Evolutionary conservation across 2,888 invertebrate species (phyloP), one percentile per base, ranked within the genome.

Genomic region (Cosmia pyralina): DNA sequence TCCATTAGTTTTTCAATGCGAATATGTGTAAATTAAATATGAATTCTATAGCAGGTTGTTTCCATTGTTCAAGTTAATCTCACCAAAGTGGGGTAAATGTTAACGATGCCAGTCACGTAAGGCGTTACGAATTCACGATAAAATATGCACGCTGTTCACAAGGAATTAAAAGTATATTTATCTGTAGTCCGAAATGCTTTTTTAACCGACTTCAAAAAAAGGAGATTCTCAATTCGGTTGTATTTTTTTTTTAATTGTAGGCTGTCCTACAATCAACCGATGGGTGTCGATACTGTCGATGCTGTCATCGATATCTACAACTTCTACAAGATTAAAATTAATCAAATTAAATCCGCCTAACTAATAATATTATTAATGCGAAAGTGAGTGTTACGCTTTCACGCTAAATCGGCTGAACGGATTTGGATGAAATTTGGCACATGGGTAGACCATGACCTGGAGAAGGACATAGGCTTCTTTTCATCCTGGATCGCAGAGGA

Each of bases 1-100:
- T 91, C 89, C 87, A 92, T 93, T 93, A 89, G 89, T 91, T 92
- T 92, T 92, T 92, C 88, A 89, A 91, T 91, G 88, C 88, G 84
- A 92, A 90, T 88, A 90, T 88, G 89, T 92, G 90, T 89, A 90
- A 91, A 92, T 91, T 90, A 90, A 89, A 90, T 88, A 87, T 80
- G 79, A 88, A 88, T 89, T 89, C 85, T 86, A 87, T 88, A 88
- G 85, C 85, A 79, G 79, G 82, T 84, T 85, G 87, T 88, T 88
- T 88, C 86, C 82, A 88, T 88, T 89, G 87, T 89, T 87, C 81
- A 82, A 85, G 83, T 88, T 88, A 90, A 91, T 89, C 81, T 87
- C 72, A 85, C 84, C 77, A 84, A 86, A 83, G 82, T 85, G 82
- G 79, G 86, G 74, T 79, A 80, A 79, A 81, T 82, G 82, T 85